Percentiles rank a stretch among this genome's conserved stretches.
Conservation (phyloP, 2,113 vertebrate species). For the Lamprotornis superbus region DNA sequence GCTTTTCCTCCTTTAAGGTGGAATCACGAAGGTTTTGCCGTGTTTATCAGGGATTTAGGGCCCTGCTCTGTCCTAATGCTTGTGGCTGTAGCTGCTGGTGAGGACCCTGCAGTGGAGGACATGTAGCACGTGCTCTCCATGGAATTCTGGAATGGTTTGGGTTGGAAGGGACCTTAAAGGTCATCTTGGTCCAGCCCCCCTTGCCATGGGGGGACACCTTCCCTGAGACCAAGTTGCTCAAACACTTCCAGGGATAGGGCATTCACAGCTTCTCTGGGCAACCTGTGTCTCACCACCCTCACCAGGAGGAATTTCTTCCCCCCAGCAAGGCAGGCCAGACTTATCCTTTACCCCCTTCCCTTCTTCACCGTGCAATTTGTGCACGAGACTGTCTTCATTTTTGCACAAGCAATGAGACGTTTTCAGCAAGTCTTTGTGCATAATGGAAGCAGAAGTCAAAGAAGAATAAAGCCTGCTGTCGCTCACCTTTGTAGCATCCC, state of each 20-base stretch:
- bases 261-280: not conserved
- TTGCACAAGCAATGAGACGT: not conserved
- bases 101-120: fast-evolving
- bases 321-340: not conserved
- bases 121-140: fast-evolving
- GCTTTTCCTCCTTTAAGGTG: not conserved
- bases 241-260: not conserved
- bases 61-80: not conserved
- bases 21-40: not conserved
- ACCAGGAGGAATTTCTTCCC: not conserved
- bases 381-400: not conserved
- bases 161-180: not conserved
- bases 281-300: not conserved
- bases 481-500: conserved; percentile 22
- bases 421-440: not conserved
- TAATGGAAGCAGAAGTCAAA: not conserved
- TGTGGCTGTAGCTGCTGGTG: not conserved
- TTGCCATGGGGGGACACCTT: not conserved
- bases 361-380: not conserved
- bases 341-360: not conserved
- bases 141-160: not conserved
- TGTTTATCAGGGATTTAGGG: not conserved
- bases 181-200: not conserved
- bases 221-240: not conserved
- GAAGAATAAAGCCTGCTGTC: not conserved